These are phyloP conservation scores for Okamejei kenojei DNA, from an alignment of 2,797 vertebrate genomes.

Conservation along the genomic window DNA sequence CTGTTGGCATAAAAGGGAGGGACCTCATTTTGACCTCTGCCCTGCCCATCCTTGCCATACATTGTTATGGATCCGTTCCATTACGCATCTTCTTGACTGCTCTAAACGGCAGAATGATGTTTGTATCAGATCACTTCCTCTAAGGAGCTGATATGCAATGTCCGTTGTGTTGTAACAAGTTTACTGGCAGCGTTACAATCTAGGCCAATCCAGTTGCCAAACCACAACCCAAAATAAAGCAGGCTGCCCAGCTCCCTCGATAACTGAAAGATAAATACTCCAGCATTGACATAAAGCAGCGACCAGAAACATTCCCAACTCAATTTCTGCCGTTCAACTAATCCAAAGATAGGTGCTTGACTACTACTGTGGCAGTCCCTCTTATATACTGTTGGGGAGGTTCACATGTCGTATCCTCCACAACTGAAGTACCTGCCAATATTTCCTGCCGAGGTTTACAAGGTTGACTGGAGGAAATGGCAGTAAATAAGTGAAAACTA, in stretches of 20 bases:
- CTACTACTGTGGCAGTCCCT: no score
- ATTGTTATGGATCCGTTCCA: no score
- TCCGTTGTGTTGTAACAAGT: constrained; percentile 32
- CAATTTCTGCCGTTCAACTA: not conserved
- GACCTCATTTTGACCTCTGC: no score
- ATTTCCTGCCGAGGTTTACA: not conserved
- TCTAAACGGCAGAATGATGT: not conserved
- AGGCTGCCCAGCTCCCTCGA: constrained; percentile 12
- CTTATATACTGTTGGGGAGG: not conserved
- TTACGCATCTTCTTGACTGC: not conserved
- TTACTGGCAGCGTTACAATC: not conserved
- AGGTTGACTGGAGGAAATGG: not conserved
- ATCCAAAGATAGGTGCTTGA: not conserved
- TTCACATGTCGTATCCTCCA: not conserved
- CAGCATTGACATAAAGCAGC: not conserved
- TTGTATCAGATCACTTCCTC: constrained; percentile 17
- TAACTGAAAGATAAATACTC: not conserved
- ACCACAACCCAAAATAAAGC: constrained; percentile 26
- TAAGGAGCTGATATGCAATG: not conserved
- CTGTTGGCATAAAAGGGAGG: not conserved
- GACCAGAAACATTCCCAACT: not conserved
- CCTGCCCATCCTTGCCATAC: not conserved
- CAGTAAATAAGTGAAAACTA: not conserved
- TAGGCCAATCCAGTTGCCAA: not conserved
- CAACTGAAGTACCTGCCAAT: not conserved